phyloP scores from a whole-genome alignment of 1,140 invertebrate species.

The Drosophila parvula region DNA sequence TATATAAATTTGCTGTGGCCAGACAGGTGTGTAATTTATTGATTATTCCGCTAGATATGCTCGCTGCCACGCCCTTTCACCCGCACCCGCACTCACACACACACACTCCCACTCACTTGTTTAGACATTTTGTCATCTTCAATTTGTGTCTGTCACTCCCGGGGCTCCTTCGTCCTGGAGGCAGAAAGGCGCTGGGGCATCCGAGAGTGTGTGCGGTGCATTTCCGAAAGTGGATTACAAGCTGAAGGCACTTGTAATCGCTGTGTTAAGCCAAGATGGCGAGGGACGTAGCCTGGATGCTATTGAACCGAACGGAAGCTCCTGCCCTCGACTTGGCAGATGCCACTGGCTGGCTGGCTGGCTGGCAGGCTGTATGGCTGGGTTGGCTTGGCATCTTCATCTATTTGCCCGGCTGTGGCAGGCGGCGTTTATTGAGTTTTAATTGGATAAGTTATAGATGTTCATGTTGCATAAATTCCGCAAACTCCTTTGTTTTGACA shows the following conservation, averaged over 20 bases:
- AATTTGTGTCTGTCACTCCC: constrained; percentile 80
- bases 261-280: constrained; percentile 71
- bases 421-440: constrained; percentile 79
- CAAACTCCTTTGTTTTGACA: constrained; percentile 74
- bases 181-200: constrained; percentile 16
- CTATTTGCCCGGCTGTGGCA: constrained; percentile 47
- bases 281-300: constrained; percentile 33
- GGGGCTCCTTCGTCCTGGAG: constrained; percentile 45
- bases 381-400: constrained; percentile 65
- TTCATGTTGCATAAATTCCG: constrained; percentile 81
- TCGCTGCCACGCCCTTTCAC: constrained; percentile 38
- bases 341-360: constrained; percentile 21
- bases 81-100: constrained; percentile 12
- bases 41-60: constrained; percentile 80
- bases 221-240: constrained; percentile 82
- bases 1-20: constrained; percentile 69
- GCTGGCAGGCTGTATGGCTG: constrained; percentile 11
- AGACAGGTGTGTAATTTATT: constrained; percentile 83
- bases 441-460: constrained; percentile 82
- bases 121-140: constrained; percentile 83
- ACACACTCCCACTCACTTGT: constrained; percentile 60
- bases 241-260: constrained; percentile 82
- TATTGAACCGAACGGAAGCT: constrained; percentile 60
- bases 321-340: constrained; percentile 21
- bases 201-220: constrained; percentile 55